Conservation (phyloP, 92 coral and sea anemone genomes). For the Hydrozoanthus gracilis region DNA sequence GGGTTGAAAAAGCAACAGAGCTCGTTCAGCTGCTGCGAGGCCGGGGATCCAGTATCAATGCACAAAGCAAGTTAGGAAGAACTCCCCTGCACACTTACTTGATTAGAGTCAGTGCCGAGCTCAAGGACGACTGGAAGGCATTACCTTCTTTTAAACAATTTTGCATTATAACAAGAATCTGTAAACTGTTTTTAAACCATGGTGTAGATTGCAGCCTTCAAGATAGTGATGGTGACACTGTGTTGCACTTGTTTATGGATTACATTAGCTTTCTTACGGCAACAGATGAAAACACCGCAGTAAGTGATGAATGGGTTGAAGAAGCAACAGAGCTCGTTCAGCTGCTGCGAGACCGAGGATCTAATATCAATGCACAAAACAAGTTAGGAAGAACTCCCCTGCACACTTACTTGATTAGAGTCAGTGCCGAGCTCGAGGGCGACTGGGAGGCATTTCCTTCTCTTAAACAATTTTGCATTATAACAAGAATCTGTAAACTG, state of each 20-base stretch:
- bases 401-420: too few relatives aligned
- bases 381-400: background rate
- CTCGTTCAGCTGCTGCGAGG: too few relatives aligned
- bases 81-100: too few relatives aligned
- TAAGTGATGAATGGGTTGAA: background rate
- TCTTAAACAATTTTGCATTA: too few relatives aligned
- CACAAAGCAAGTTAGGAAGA: too few relatives aligned
- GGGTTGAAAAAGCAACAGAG: too few relatives aligned
- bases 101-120: background rate
- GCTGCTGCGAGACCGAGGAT: background rate
- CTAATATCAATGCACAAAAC: background rate
- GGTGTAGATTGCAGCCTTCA: too few relatives aligned
- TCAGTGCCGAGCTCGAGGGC: too few relatives aligned
- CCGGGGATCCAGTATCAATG: too few relatives aligned
- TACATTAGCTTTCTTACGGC: background rate
- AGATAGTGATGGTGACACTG: background rate
- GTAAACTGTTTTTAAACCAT: background rate
- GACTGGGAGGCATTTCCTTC: too few relatives aligned
- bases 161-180: background rate
- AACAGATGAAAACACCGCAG: background rate
- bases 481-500: background rate
- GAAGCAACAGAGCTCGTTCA: background rate
- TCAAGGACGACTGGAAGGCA: too few relatives aligned
- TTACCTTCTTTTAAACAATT: background rate
- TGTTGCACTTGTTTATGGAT: background rate